phyloP scores from a whole-genome alignment of 1,140 invertebrate genomes.

The Coboldia fuscipes region DNA sequence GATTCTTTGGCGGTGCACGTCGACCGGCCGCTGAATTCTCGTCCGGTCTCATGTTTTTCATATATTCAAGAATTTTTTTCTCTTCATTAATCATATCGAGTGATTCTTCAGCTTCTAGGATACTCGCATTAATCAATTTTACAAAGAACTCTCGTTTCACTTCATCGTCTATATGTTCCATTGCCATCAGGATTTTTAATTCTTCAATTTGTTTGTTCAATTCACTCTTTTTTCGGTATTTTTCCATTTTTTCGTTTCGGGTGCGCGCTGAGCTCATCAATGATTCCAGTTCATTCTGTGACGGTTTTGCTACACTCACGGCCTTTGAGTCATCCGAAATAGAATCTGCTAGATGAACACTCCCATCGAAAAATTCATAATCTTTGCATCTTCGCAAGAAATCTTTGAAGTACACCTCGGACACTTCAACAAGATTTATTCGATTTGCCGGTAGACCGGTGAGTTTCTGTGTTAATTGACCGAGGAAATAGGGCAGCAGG shows the following conservation, averaged over 20 bases:
- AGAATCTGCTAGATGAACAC: slow-evolving; percentile 3
- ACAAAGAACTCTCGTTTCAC: slow-evolving; percentile 63
- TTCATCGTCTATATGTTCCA: slow-evolving; percentile 53
- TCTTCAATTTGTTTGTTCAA: slow-evolving; percentile 42
- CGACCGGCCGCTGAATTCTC: slow-evolving; percentile 6
- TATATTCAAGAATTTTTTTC: slow-evolving; percentile 49
- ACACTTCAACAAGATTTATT: slow-evolving; percentile 41
- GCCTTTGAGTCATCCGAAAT: too few relatives aligned
- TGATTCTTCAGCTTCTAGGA: slow-evolving; percentile 56
- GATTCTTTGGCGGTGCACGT: slow-evolving; percentile 18
- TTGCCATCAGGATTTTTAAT: slow-evolving; percentile 37
- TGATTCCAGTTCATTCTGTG: slow-evolving; percentile 17
- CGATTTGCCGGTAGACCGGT: slow-evolving; percentile 33
- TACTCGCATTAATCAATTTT: slow-evolving; percentile 52
- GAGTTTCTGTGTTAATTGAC: slow-evolving; percentile 47
- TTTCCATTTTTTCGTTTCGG: slow-evolving; percentile 52
- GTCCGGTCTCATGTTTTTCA: slow-evolving; percentile 15
- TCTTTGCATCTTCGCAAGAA: slow-evolving; percentile 57
- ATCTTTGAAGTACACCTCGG: slow-evolving; percentile 67
- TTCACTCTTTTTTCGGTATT: slow-evolving; percentile 60
- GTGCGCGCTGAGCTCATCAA: slow-evolving; percentile 23
- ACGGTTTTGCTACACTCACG: too few relatives aligned
- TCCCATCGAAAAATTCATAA: slow-evolving; percentile 43
- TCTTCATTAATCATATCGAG: slow-evolving; percentile 46
- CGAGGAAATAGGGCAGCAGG: slow-evolving; percentile 62